Evolutionary conservation across 2,113 vertebrate species (phyloP).

Genomic region (Leptocoma aspasia): DNA sequence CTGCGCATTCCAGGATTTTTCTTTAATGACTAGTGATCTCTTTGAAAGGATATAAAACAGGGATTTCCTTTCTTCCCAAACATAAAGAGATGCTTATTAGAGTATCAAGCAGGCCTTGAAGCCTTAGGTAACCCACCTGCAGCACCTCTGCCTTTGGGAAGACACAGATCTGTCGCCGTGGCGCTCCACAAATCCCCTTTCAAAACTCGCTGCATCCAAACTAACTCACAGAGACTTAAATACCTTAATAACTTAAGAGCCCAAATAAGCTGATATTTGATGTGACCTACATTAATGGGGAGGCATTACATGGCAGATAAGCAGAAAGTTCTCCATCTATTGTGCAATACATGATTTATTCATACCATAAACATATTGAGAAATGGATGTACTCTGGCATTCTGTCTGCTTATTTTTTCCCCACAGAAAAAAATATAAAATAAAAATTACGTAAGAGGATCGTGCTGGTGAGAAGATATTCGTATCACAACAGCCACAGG

Average conservation of each 20-base stretch:
- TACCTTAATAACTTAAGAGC: conserved; percentile 54
- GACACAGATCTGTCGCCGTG: background rate
- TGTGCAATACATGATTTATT: conserved; percentile 45
- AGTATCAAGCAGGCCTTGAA: background rate
- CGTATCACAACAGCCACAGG: conserved; percentile 20
- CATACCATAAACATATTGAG: background rate
- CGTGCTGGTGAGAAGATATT: conserved; percentile 36
- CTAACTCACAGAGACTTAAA: background rate
- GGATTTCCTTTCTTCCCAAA: conserved; percentile 14
- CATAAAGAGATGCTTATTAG: background rate
- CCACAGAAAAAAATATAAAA: background rate
- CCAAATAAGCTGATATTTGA: conserved; percentile 54
- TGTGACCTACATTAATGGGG: conserved; percentile 53
- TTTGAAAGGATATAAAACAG: background rate
- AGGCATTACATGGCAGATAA: conserved; percentile 38
- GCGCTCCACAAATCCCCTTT: background rate
- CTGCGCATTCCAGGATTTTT: background rate
- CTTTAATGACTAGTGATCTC: background rate
- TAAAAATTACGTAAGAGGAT: conserved; percentile 35
- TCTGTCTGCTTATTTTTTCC: conserved; percentile 18
- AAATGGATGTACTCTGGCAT: background rate
- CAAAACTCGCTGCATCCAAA: background rate
- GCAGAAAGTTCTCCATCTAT: conserved; percentile 37
- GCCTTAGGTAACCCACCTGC: conserved; percentile 11
- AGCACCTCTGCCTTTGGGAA: background rate